phyloP scores from a whole-genome alignment of 2,113 vertebrate species.

The Smithornis capensis region DNA sequence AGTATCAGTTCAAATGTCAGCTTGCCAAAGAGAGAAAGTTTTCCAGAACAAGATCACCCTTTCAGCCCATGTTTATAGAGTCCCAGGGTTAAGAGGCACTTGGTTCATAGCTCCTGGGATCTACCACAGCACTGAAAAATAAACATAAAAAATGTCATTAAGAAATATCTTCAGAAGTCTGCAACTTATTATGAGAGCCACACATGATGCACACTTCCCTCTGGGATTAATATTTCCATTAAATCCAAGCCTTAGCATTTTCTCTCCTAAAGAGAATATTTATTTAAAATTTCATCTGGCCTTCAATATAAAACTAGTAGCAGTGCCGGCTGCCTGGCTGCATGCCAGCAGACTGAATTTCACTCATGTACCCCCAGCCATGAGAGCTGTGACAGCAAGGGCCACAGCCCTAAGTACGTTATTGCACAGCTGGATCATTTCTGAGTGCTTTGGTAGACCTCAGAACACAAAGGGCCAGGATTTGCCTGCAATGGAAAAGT shows the following conservation, averaged over 20 bases:
- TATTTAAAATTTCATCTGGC: neutral
- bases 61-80: slow-evolving; percentile 43
- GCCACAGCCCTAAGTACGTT: neutral
- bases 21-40: neutral
- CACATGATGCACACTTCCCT: neutral
- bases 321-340: neutral
- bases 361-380: neutral
- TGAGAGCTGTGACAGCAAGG: neutral
- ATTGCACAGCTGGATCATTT: fast-evolving
- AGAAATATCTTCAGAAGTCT: slow-evolving; percentile 22
- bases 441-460: fast-evolving
- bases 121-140: slow-evolving; percentile 37
- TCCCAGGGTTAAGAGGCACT: slow-evolving; percentile 49
- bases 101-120: slow-evolving; percentile 40
- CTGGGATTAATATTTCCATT: slow-evolving; percentile 19
- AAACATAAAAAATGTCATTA: slow-evolving; percentile 44
- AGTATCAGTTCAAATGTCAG: slow-evolving; percentile 9
- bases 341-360: neutral
- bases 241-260: neutral
- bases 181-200: neutral
- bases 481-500: neutral
- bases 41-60: neutral
- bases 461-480: neutral
- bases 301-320: neutral
- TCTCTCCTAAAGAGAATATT: neutral